A percentile compares a stretch with the other conserved stretches of the same genome.
phyloP scores from a whole-genome alignment of 1,140 invertebrate species.

The Heliconius congener region DNA sequence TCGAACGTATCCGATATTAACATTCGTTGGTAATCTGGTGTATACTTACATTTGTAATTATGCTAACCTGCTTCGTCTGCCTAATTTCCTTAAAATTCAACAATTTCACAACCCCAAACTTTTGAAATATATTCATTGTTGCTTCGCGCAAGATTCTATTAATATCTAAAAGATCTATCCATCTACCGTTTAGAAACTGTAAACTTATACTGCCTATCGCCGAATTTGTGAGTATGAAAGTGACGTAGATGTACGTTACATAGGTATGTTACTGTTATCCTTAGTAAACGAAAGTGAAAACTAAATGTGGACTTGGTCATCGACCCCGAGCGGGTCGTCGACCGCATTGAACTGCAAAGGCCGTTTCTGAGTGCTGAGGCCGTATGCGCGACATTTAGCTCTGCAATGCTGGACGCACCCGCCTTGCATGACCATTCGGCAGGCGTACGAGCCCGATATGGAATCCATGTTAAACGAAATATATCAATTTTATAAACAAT shows the following conservation, averaged over 20 bases:
- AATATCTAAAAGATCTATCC: not conserved
- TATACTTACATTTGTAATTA: slow-evolving; percentile 2
- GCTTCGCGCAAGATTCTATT: not conserved
- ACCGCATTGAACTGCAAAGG: slow-evolving; percentile 79
- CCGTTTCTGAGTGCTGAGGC: slow-evolving; percentile 79
- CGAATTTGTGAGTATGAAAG: slow-evolving; percentile 61
- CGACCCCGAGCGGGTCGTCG: slow-evolving; percentile 71
- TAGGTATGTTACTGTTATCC: slow-evolving; percentile 76
- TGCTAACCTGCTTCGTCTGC: not conserved
- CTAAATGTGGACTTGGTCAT: slow-evolving; percentile 75
- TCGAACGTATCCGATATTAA: slow-evolving; percentile 28
- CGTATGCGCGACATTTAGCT: slow-evolving; percentile 72
- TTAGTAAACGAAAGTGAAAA: slow-evolving; percentile 81
- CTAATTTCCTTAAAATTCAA: not conserved
- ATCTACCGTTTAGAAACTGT: slow-evolving; percentile 14
- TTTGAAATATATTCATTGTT: not conserved
- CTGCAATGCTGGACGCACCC: slow-evolving; percentile 56
- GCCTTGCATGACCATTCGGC: slow-evolving; percentile 41
- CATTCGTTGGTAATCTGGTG: not conserved
- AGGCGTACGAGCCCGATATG: slow-evolving; percentile 51
- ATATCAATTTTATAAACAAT: slow-evolving; percentile 8
- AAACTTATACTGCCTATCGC: slow-evolving; percentile 4
- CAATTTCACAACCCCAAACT: not conserved
- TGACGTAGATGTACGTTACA: slow-evolving; percentile 72
- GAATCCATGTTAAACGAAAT: slow-evolving; percentile 42